Base-by-base conservation (phyloP, 2,797 vertebrate genomes). In the Micromesistius poutassou region DNA sequence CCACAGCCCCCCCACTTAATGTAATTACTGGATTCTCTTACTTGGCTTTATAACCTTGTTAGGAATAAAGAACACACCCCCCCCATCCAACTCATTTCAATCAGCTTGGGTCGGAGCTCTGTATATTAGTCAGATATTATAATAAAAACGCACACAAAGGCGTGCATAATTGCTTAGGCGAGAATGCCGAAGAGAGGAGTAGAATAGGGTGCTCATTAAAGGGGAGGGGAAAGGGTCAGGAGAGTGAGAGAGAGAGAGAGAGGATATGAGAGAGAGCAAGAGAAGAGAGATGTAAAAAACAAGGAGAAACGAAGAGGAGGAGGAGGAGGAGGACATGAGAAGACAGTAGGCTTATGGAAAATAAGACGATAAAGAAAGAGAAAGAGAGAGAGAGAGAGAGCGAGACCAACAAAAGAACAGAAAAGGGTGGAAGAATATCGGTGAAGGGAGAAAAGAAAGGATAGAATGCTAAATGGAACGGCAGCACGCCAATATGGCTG, bases 131-230 rank as follows among this genome's bases (percentile, higher is more conserved):
- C 50, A 73, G 81, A 82, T 84, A 80, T 81, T 84, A 72, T 84
- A 80, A 86, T 86, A 88, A 89, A 84, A 88, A 86, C 36, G 5
- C 74, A 80, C 82, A 89, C 78, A 85, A 78, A 84, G 72, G 75
- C 5, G 55, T 78, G 76, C 72, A 81, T 85, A 86, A 88, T 86
- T 84, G 76, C 85, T 79, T 74, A 5, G 36, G 74, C 36, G 71
- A 70, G 72, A 80, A 42, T 38, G 9, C 7, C 36, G 71, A 31
- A 70, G 16, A 40, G 8, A 46, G 30, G 38, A 8, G 31, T 4
- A n/a, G 19, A 31, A 66, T 73, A 79, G 31, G 76, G 22, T 77
- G 10, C 25, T 36, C 40, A 12, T 12, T n/a, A 72, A 42, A 70
- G 62, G 28, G 50, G 35, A 73, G 46, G 19, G 22, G 14, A 30